phyloP scores from a whole-genome alignment of 2,888 invertebrate genomes.

The Torymus auratus region DNA sequence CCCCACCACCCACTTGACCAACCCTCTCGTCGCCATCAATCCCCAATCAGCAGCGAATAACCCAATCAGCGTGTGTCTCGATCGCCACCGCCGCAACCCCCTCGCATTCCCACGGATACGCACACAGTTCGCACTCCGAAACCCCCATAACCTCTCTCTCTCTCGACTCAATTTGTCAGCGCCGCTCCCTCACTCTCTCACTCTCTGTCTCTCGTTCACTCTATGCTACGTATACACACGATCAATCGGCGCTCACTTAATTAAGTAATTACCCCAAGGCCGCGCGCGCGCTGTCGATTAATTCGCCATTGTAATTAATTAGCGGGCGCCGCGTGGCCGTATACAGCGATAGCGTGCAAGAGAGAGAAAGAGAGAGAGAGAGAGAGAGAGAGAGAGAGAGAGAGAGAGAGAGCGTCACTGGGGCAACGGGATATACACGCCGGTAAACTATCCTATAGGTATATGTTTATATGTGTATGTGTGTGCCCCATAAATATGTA shows the following conservation, averaged over 20 bases:
- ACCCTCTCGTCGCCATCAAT: too few relatives aligned
- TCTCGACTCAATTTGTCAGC: constrained; percentile 10
- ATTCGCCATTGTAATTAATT: constrained; percentile 69
- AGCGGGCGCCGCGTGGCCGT: constrained; percentile 30
- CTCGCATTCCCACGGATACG: too few relatives aligned
- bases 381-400: not conserved
- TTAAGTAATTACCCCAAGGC: constrained; percentile 67
- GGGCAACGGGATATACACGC: constrained; percentile 55
- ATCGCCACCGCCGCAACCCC: too few relatives aligned
- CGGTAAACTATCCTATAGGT: constrained; percentile 9
- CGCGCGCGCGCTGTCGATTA: constrained; percentile 61
- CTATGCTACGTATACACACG: too few relatives aligned
- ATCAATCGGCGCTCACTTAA: constrained; percentile 57
- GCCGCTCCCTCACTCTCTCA: not conserved
- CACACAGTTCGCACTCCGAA: too few relatives aligned
- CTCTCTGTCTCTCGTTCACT: too few relatives aligned
- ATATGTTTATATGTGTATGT: too few relatives aligned
- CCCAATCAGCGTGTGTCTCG: too few relatives aligned
- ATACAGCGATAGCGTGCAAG: not conserved
- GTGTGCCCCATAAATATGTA: constrained; percentile 57
- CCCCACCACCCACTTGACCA: too few relatives aligned
- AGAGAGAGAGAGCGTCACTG: constrained; percentile 46
- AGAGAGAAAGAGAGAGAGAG: too few relatives aligned
- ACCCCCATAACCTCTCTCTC: not conserved
- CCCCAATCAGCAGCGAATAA: too few relatives aligned